Conservation (phyloP, 1,140 invertebrate genomes). For the Drosophila cardini region DNA sequence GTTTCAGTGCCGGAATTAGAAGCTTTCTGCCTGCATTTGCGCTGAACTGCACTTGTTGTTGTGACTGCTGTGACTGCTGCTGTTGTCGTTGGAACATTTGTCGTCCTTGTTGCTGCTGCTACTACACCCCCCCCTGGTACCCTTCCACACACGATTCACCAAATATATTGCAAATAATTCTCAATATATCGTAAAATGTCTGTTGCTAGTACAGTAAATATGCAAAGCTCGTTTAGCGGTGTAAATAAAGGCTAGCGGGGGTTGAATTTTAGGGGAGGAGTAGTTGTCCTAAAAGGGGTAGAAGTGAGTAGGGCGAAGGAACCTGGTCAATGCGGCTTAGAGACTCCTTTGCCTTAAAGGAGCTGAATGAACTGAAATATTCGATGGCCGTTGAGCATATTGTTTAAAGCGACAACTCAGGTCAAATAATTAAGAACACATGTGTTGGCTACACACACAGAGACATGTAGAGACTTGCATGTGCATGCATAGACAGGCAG, state of each 20-base stretch:
- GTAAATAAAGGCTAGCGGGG: constrained; percentile 52
- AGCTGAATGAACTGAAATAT: constrained; percentile 29
- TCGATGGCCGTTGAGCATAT: constrained; percentile 20
- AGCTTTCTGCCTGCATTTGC: constrained; percentile 82
- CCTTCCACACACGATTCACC: constrained; percentile 24
- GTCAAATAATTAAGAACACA: constrained; percentile 51
- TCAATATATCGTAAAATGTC: constrained; percentile 84
- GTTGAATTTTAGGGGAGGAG: constrained; percentile 6
- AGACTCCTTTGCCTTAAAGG: constrained; percentile 24
- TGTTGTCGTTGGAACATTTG: constrained; percentile 77
- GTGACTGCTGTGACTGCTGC: constrained; percentile 44
- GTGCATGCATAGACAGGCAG: not conserved
- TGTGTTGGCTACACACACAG: constrained; percentile 14
- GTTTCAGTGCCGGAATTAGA: constrained; percentile 82
- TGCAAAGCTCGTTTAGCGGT: constrained; percentile 81
- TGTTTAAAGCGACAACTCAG: constrained; percentile 37
- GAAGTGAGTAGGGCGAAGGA: not conserved
- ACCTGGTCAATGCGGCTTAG: constrained; percentile 47
- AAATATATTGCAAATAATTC: constrained; percentile 83
- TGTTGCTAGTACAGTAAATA: constrained; percentile 80
- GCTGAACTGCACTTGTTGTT: constrained; percentile 58
- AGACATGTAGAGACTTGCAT: not conserved
- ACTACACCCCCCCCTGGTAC: not conserved
- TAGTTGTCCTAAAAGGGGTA: not conserved
- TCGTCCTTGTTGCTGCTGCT: constrained; percentile 80